Base-by-base conservation (phyloP, 2,888 invertebrate species). In the Hyles lineata region DNA sequence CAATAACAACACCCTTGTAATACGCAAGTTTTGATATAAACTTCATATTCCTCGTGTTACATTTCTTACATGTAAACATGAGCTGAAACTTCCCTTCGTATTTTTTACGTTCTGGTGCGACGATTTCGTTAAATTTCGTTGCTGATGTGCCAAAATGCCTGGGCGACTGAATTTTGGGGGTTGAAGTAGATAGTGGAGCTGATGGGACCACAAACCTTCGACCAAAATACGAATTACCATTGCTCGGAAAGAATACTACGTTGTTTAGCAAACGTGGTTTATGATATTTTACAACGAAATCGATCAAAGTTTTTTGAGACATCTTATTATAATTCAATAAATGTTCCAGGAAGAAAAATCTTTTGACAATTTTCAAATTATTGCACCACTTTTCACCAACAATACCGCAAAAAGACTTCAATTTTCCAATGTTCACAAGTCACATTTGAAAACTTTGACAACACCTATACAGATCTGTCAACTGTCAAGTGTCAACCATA, bases 1-100 rank as follows among this genome's bases (percentile, higher is more conserved):
- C 98, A 78, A 99, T 98, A 0, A 99, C 98, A 17, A 99, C 97
- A 19, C 99, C 99, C 85, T 97, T 96, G 72, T 96, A 95, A 85
- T 99, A 99, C 0, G 98, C 97, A 23, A 96, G 85, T 92, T 98
- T 98, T 0, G 98, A 97, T 76, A 99, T 98, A 17, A 96, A 95
- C 88, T 98, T 97, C 1, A 95, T 92, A 85, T 97, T 98, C 76
- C 97, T 95, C 0, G 96, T 96, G 58, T 95, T 92, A 86, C 99
- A 99, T 76, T 97, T 97, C 93, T 98, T 99, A 86, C 99, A 99
- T 0, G 98, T 99, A 86, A 97, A 99, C 79, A 95, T 92, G 11
- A 99, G 88, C 80, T 96, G 96, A 70, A 97, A 92, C 89, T 96
- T 97, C 62, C 95, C 95, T 63, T 91, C 88, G 5, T 84, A 85